Evolutionary conservation across 2,888 invertebrate species (phyloP).

Genomic region (Trachelus tabidus): DNA sequence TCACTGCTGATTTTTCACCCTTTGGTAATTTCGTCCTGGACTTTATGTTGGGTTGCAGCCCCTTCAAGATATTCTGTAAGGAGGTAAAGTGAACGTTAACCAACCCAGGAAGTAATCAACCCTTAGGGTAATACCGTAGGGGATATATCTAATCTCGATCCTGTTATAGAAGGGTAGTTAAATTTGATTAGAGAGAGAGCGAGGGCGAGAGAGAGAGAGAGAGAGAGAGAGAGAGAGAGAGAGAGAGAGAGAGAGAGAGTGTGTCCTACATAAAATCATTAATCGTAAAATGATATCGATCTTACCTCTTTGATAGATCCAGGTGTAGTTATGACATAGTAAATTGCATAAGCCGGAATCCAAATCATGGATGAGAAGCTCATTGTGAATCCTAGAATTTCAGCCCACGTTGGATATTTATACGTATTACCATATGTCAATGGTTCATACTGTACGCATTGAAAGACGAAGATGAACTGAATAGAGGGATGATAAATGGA

Average conservation of each 20-base stretch:
- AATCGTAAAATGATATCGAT: conserved; percentile 6
- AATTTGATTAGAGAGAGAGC: not conserved
- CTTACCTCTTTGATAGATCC: conserved; percentile 70
- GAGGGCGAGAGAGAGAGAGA: too few relatives aligned
- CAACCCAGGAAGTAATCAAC: not conserved
- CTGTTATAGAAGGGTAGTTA: not conserved
- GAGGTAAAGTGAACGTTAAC: conserved; percentile 9
- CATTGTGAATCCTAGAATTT: conserved; percentile 71
- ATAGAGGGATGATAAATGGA: conserved; percentile 38
- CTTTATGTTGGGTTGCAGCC: conserved; percentile 68
- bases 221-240: too few relatives aligned
- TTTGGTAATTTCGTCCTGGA: conserved; percentile 63
- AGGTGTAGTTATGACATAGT: conserved; percentile 69
- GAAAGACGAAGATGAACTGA: conserved; percentile 74
- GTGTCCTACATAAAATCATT: not conserved
- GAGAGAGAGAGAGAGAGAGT: not conserved
- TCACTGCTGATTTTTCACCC: conserved; percentile 65
- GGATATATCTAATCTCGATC: not conserved
- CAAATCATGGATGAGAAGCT: conserved; percentile 76
- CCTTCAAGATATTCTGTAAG: conserved; percentile 67
- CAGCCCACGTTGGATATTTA: conserved; percentile 73
- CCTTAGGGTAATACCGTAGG: not conserved
- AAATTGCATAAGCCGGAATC: conserved; percentile 73
- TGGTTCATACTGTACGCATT: conserved; percentile 71
- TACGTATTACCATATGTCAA: conserved; percentile 70